These are phyloP conservation scores for Anneissia japonica DNA, from an alignment of 35 echinoderm and acorn worm species.

Conservation along the genomic window DNA sequence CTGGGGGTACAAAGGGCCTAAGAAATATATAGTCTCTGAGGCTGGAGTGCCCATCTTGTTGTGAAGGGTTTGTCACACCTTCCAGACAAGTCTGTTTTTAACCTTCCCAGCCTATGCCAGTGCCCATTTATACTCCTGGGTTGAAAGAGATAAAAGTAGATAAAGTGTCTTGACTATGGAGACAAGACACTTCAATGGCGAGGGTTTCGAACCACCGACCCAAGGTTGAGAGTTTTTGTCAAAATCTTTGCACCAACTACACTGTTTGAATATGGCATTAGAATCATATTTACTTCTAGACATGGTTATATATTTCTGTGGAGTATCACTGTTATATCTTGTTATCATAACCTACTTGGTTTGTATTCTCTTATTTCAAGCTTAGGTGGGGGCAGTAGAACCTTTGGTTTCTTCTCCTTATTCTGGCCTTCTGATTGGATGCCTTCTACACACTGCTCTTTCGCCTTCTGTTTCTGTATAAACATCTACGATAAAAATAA, in stretches of 20 bases:
- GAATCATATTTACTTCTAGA: too few species aligned
- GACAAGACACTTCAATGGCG: too few species aligned
- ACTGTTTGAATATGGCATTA: too few species aligned
- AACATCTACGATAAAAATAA: constrained; percentile 6
- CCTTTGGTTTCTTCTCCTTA: constrained; percentile 37
- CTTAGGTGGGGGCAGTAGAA: constrained; percentile 13
- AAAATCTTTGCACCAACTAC: too few species aligned
- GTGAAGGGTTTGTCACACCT: neutral
- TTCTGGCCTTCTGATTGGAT: constrained; percentile 13
- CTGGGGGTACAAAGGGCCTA: too few species aligned
- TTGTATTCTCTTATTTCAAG: constrained; percentile 56
- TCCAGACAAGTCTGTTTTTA: neutral
- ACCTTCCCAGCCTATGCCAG: neutral
- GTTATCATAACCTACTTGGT: constrained; percentile 47
- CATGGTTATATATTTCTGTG: too few species aligned
- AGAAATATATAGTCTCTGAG: neutral
- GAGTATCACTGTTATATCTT: too few species aligned
- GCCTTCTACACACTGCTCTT: constrained; percentile 11
- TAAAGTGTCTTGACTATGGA: too few species aligned
- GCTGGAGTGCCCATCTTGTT: neutral
- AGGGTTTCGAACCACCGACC: too few species aligned
- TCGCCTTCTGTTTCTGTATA: constrained; percentile 26
- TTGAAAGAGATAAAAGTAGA: too few species aligned
- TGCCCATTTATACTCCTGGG: too few species aligned
- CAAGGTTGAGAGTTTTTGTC: too few species aligned